phyloP scores from a whole-genome alignment of 2,113 vertebrate genomes.

The Rhinogobius similis region DNA sequence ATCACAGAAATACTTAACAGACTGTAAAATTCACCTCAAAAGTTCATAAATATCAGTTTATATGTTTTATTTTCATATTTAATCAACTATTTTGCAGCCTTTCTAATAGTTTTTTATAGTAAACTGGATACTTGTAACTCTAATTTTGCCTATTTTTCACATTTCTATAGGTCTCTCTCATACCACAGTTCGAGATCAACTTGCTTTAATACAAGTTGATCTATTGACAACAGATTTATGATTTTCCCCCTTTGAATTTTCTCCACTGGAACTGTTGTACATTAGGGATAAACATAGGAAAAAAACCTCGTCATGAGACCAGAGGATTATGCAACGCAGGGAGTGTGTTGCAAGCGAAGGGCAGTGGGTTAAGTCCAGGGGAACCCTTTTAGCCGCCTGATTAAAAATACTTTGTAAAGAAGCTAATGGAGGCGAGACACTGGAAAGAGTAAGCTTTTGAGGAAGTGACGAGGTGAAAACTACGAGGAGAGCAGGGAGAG shows the following conservation, averaged over 20 bases:
- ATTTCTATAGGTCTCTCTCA: not conserved
- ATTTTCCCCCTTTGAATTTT: too few species aligned
- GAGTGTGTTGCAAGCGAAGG: conserved; percentile 27
- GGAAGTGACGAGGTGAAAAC: conserved; percentile 50
- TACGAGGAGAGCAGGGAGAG: conserved; percentile 33
- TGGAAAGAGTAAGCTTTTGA: conserved; percentile 27
- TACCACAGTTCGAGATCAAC: not conserved
- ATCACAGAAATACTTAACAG: too few species aligned
- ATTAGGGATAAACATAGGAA: not conserved
- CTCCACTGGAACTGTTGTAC: not conserved
- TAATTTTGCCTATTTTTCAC: not conserved
- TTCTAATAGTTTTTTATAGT: too few species aligned
- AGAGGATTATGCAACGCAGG: conserved; percentile 37
- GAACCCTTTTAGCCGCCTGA: conserved; percentile 63
- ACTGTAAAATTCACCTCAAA: too few species aligned
- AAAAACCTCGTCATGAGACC: conserved; percentile 4
- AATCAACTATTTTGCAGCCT: too few species aligned
- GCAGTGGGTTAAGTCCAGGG: conserved; percentile 60
- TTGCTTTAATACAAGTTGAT: too few species aligned
- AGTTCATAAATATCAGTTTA: too few species aligned
- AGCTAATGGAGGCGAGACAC: conserved; percentile 22
- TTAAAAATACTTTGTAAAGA: conserved; percentile 57
- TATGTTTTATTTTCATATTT: too few species aligned
- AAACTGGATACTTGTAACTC: not conserved
- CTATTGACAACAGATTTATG: not conserved